phyloP scores from a whole-genome alignment of 2,113 vertebrate genomes.

The Aptenodytes forsteri region DNA sequence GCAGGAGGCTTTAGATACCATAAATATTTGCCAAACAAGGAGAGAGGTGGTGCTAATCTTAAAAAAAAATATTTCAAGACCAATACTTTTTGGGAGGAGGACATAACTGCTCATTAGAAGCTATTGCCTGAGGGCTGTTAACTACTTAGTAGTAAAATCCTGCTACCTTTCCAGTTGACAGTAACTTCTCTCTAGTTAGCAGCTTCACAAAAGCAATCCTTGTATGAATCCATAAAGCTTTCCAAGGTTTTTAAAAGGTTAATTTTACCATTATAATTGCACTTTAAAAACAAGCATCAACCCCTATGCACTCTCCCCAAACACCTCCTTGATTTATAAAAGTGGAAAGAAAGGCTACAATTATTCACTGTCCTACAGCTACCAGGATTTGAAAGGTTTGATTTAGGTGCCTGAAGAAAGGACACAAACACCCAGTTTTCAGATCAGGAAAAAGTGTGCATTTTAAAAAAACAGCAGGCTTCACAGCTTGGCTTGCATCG shows the following conservation, averaged over 20 bases:
- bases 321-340: not conserved
- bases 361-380: conserved; percentile 60
- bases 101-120: conserved; percentile 36
- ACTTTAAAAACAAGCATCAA: conserved; percentile 60
- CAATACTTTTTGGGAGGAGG: not conserved
- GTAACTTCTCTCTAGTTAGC: conserved; percentile 28
- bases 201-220: conserved; percentile 41
- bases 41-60: not conserved
- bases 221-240: conserved; percentile 51
- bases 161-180: conserved; percentile 28
- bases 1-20: not conserved
- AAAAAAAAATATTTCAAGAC: not conserved
- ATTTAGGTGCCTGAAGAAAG: not conserved
- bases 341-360: conserved; percentile 45
- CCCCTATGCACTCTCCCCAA: conserved; percentile 5
- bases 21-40: not conserved
- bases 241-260: conserved; percentile 55
- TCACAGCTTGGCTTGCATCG: conserved; percentile 92
- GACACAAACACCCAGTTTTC: not conserved
- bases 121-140: conserved; percentile 46
- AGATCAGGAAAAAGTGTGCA: not conserved
- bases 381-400: conserved; percentile 21
- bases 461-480: not conserved
- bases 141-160: conserved; percentile 60
- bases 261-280: conserved; percentile 68